Conservation (phyloP, 2,797 vertebrate genomes). For the Poeciliopsis infans region DNA sequence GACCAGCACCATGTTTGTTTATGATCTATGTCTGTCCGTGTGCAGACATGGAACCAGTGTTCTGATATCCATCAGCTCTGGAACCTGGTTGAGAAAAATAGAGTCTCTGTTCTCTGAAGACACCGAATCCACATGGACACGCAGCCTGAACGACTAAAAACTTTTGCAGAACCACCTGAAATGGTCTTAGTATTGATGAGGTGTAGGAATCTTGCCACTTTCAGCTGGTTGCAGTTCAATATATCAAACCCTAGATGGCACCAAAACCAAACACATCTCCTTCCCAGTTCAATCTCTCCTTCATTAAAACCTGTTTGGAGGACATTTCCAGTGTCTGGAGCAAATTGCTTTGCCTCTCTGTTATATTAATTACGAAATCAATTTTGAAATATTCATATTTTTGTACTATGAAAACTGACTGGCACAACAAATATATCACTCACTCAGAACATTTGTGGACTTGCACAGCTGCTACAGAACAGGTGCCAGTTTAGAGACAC, state of each 20-base stretch:
- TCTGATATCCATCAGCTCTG: no score
- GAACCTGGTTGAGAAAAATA: no score
- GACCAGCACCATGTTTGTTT: no score
- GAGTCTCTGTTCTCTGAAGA: no score
- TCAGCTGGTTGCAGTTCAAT: constrained; percentile 16
- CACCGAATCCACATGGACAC: no score
- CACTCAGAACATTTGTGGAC: background rate
- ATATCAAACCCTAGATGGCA: constrained; percentile 30
- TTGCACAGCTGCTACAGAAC: background rate
- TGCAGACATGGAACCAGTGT: no score
- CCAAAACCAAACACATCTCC: constrained; percentile 38
- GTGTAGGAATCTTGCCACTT: no score
- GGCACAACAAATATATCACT: background rate
- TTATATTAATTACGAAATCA: background rate
- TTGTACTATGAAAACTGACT: background rate
- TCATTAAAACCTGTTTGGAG: background rate
- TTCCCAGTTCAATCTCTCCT: no score
- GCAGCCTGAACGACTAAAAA: no score
- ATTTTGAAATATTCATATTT: background rate
- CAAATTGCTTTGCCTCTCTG: background rate
- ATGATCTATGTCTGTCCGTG: no score
- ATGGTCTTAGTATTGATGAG: no score
- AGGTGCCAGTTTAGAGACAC: background rate
- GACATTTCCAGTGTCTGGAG: background rate
- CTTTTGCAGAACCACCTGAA: no score